Evolutionary conservation across 2,888 invertebrate genomes (phyloP).

Genomic region (Caenorhabditis afra): DNA sequence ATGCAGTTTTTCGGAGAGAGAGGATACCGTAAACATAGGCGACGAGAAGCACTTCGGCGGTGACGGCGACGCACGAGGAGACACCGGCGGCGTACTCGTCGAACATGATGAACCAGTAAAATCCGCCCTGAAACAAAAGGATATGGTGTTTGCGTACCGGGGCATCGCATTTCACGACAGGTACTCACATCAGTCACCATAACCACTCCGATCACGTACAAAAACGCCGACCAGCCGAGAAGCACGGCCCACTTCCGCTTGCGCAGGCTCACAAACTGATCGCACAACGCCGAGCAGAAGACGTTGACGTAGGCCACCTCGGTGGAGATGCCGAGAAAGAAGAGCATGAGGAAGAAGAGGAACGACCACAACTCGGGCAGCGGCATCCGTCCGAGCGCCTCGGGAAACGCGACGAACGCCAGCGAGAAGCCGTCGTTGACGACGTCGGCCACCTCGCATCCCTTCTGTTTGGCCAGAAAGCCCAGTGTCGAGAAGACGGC

Average conservation of each 20-base stretch:
- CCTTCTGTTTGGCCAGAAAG: constrained; percentile 62
- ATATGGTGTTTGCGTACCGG: too few species aligned
- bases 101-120: constrained; percentile 74
- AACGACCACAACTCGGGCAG: constrained; percentile 81
- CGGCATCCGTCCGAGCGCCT: constrained; percentile 80
- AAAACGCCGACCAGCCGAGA: constrained; percentile 57
- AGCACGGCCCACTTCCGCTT: constrained; percentile 64
- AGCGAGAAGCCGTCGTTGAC: constrained; percentile 80
- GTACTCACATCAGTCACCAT: constrained; percentile 67
- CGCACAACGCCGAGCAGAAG: constrained; percentile 69
- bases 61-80: constrained; percentile 60
- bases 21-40: constrained; percentile 69
- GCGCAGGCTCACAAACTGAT: constrained; percentile 66
- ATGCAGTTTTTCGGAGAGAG: neutral
- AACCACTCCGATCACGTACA: constrained; percentile 66
- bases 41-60: constrained; percentile 61
- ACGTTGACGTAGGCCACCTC: constrained; percentile 56
- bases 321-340: constrained; percentile 80
- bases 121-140: constrained; percentile 73
- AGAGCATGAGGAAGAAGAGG: constrained; percentile 81
- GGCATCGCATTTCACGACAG: neutral
- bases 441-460: constrained; percentile 53
- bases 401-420: constrained; percentile 81
- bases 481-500: constrained; percentile 73
- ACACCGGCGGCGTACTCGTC: constrained; percentile 73